These are phyloP conservation scores for Protobothrops mucrosquamatus DNA, from an alignment of 2,113 vertebrate species.

Conservation along the genomic window DNA sequence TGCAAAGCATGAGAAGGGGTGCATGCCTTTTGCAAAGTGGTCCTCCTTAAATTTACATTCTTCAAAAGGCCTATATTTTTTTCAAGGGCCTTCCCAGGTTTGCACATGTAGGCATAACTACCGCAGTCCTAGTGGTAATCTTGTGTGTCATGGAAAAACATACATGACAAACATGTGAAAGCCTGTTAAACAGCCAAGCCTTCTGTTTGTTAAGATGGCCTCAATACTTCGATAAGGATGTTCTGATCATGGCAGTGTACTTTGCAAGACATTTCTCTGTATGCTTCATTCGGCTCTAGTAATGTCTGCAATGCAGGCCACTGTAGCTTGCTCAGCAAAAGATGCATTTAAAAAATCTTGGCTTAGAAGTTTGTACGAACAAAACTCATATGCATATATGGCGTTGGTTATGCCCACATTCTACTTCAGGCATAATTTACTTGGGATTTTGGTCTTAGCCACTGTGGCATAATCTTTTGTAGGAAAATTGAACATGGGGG, in stretches of 20 bases:
- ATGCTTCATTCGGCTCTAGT: neutral
- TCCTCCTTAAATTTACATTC: neutral
- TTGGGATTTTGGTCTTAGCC: neutral
- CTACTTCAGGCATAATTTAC: neutral
- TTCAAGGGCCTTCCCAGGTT: neutral
- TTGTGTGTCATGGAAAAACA: neutral
- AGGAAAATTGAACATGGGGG: neutral
- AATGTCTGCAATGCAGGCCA: neutral
- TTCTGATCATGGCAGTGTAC: neutral
- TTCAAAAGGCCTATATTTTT: neutral
- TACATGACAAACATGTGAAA: neutral
- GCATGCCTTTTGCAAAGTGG: neutral
- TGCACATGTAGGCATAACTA: neutral
- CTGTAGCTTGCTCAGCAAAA: neutral
- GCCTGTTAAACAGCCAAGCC: neutral
- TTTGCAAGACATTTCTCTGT: neutral
- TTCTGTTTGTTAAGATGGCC: neutral
- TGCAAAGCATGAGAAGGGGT: neutral
- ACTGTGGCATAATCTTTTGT: neutral
- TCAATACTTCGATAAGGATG: neutral
- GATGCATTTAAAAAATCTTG: neutral
- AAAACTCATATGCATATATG: neutral
- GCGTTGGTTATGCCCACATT: neutral
- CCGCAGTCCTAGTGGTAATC: neutral
- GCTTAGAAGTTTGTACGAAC: neutral